These are phyloP conservation scores for Odontomachus brunneus DNA, from an alignment of 1,140 invertebrate genomes.

Conservation along the genomic window DNA sequence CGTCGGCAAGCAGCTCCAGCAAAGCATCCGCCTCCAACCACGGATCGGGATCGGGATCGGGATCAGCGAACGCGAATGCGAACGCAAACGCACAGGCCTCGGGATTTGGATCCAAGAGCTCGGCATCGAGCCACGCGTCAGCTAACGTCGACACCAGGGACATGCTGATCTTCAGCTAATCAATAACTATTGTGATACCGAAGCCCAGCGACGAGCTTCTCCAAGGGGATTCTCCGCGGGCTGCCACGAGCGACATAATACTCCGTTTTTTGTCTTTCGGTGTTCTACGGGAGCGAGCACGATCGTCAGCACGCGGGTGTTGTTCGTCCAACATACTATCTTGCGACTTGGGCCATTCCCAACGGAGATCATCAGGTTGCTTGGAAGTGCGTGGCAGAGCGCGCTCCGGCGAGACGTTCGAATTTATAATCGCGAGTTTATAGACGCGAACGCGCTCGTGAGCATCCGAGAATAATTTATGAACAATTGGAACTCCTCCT, in stretches of 20 bases:
- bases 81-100: slow-evolving; percentile 63
- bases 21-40: slow-evolving; percentile 42
- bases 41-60: slow-evolving; percentile 21
- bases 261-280: slow-evolving; percentile 14
- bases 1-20: slow-evolving; percentile 47
- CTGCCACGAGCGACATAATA: slow-evolving; percentile 33
- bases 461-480: neutral
- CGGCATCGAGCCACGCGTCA: slow-evolving; percentile 68
- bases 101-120: slow-evolving; percentile 64
- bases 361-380: too few relatives aligned
- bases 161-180: slow-evolving; percentile 73
- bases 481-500: neutral
- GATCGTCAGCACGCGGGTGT: neutral
- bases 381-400: too few relatives aligned
- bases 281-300: neutral
- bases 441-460: neutral
- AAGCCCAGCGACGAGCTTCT: slow-evolving; percentile 44
- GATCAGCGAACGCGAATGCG: slow-evolving; percentile 58
- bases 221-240: neutral
- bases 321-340: too few relatives aligned
- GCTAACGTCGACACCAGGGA: slow-evolving; percentile 68
- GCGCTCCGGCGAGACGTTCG: neutral
- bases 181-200: slow-evolving; percentile 40
- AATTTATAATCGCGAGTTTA: slow-evolving; percentile 18
- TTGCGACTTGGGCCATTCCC: neutral